A percentile compares a stretch with the other conserved stretches of the same genome.
These are phyloP conservation scores for Phasia obesa DNA, from an alignment of 2,888 invertebrate species.

Conservation along the genomic window DNA sequence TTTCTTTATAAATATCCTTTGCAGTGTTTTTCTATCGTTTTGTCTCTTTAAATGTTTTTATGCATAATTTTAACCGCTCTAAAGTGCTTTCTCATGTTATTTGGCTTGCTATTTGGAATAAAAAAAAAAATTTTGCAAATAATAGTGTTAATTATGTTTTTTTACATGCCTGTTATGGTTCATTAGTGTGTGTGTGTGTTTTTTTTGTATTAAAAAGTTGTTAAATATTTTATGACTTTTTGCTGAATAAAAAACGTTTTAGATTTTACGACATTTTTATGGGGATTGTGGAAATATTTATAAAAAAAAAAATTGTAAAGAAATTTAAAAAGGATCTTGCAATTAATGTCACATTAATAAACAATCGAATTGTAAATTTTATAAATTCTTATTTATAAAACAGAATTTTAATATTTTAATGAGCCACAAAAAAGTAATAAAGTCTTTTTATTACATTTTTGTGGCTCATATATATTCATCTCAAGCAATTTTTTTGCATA, in stretches of 20 bases:
- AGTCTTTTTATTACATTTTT: too few species aligned
- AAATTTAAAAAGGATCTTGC: too few species aligned
- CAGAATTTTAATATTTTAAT: too few species aligned
- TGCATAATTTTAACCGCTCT: constrained; percentile 13
- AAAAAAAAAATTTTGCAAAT: constrained; percentile 35
- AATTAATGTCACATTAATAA: too few species aligned
- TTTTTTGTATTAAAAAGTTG: constrained; percentile 51
- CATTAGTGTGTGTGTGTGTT: constrained; percentile 46
- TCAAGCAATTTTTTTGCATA: too few species aligned
- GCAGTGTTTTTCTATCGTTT: background rate
- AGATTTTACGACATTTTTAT: constrained; percentile 11
- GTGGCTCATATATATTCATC: too few species aligned
- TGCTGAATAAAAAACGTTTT: background rate
- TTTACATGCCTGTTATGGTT: constrained; percentile 50
- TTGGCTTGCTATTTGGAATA: constrained; percentile 13
- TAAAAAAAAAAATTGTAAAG: too few species aligned
- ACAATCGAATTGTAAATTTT: too few species aligned
- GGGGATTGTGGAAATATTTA: background rate
- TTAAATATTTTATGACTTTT: constrained; percentile 60
- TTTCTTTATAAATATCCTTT: constrained; percentile 1
- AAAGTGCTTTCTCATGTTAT: constrained; percentile 7
- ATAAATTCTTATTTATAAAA: too few species aligned
- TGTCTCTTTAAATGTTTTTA: constrained; percentile 23
- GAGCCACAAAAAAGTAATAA: too few species aligned
- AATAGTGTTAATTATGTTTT: constrained; percentile 44